Base-by-base conservation (phyloP, 2,888 invertebrate species). In the Cantharis rufa region DNA sequence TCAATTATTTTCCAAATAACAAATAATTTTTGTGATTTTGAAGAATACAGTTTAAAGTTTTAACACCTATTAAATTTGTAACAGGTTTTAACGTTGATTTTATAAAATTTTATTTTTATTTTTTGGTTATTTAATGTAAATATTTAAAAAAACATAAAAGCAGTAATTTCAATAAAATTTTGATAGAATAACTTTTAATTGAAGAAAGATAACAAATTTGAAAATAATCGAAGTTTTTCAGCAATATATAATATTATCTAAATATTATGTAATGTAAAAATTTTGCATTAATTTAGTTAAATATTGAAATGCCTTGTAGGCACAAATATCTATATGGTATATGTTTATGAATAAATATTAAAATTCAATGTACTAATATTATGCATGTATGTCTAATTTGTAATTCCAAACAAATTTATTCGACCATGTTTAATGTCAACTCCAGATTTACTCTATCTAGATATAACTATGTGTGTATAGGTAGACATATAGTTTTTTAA, bases 361-460 rank as follows among this genome's bases (percentile, higher is more conserved):
- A 66, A 66, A 66, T 66, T 66, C 48, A 66, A 66, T 66, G 64
- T 21, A 66, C 64, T 21, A 66, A 66, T 66, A 66, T 66, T 66
- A 66, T 66, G 64, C 64, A 66, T 66, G 24, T 66, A 66, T 21
- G 64, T 66, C 64, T 66, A 16, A 66, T 66, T 66, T 66, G 64
- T 21, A 66, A 66, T 66, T 66, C 64, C 64, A 21, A 66, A 66
- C 64, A 66, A 66, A 66, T 66, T 66, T 66, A 66, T 66, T 66
- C 64, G 24, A 66, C 18, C 64, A 66, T 48, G 64, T 66, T 21
- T 66, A 66, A 66, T 66, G 64, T 15, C 24, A 66, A 66, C 18
- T 21, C 64, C 24, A 16, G 64, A 66, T 66, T 18, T 15, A 66
- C 64, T 48, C 48, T 48, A 48, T 48, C n/a, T 48, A 48, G 48